Evolutionary conservation across 2,113 vertebrate species (phyloP), one percentile per base, ranked within the genome.

Genomic region (Daboia siamensis): DNA sequence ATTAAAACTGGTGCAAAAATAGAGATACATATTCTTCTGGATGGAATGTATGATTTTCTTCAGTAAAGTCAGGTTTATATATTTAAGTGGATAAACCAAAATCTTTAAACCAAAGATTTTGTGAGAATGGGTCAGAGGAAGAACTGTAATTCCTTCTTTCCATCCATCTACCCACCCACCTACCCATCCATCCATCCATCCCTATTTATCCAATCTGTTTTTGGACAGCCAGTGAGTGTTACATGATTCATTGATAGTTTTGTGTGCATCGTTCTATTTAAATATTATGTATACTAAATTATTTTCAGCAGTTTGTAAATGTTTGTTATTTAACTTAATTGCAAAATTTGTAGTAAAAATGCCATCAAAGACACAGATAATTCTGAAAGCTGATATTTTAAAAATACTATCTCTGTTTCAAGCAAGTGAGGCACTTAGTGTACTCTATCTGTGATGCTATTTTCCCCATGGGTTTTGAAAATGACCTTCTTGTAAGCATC

Each of bases 401-500:
- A 95, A 96, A 97, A 97, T 96, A 93, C 95, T 95, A 90, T 96
- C 94, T 97, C 95, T 90, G 26, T 91, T 95, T 93, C 96, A 90
- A 96, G 96, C 96, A 98, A 98, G 97, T 97, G 97, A 97, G 95
- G 93, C 93, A 93, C 94, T 97, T 96, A 96, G 93, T 96, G 95
- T 95, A 91, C 91, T 96, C 93, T 95, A 96, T 59, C 96, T 97
- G 55, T 96, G 95, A 96, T 94, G 94, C 94, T 94, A 84, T 96
- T 97, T 97, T 96, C 97, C 97, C 97, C 96, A 93, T 97, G 97
- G 96, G 94, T 96, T 97, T 97, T 96, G 95, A 97, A 97, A 97
- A 96, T 97, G 98, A 97, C 97, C 97, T 98, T 98, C 96, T 97
- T 96, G 91, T 95, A 96, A 97, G 97, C 97, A 97, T 97, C 97